phyloP scores from a whole-genome alignment of 1,140 invertebrate genomes.

The Drosophila mauritiana region DNA sequence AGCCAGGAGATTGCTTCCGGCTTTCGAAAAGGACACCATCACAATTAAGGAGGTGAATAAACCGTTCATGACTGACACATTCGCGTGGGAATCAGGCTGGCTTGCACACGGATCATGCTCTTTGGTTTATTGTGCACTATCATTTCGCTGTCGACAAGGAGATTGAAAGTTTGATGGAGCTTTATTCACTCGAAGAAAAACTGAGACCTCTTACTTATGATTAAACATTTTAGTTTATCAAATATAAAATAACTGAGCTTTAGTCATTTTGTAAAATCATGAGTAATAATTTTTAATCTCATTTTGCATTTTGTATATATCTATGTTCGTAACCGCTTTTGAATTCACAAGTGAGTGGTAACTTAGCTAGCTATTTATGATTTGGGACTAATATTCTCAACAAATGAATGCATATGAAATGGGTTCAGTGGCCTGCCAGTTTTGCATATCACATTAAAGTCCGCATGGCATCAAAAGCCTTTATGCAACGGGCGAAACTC shows the following conservation, averaged over 20 bases:
- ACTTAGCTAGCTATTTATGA: too few relatives aligned
- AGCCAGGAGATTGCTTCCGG: conserved; percentile 46
- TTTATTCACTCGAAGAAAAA: neutral
- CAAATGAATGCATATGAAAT: too few relatives aligned
- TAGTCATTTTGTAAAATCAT: too few relatives aligned
- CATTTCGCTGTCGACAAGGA: neutral
- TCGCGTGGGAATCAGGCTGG: conserved; percentile 11
- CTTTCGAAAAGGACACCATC: conserved; percentile 47
- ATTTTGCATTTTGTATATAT: too few relatives aligned
- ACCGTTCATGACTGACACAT: conserved; percentile 17
- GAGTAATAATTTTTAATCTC: too few relatives aligned
- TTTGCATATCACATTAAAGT: neutral
- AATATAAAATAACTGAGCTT: neutral
- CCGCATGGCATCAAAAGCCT: neutral
- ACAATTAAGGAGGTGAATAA: conserved; percentile 19
- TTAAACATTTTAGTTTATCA: neutral
- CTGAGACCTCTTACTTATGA: neutral
- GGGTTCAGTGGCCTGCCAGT: too few relatives aligned
- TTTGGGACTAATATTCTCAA: too few relatives aligned
- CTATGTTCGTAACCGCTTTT: too few relatives aligned
- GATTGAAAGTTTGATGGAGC: neutral
- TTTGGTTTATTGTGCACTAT: neutral
- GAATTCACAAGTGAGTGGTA: too few relatives aligned
- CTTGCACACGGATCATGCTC: neutral
- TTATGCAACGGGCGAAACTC: neutral